Percentiles rank a stretch among this genome's conserved stretches.
Evolutionary conservation across 2,797 vertebrate species (phyloP).

Genomic region (Peromyscus nudipes): DNA sequence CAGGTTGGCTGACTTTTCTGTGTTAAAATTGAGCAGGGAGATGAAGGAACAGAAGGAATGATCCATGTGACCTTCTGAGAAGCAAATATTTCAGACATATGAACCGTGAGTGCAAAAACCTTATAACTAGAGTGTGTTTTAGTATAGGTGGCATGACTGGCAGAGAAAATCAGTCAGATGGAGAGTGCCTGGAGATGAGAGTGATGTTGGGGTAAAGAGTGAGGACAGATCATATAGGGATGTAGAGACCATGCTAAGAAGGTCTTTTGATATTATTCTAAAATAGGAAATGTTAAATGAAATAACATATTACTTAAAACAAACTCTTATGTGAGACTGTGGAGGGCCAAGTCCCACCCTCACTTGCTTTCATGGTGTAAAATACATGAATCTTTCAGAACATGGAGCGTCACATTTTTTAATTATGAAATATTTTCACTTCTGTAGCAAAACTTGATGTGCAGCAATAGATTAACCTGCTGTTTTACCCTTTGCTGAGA

Average conservation of each 20-base stretch:
- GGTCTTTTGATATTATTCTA: constrained; percentile 17
- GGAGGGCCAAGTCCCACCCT: background rate
- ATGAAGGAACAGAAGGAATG: background rate
- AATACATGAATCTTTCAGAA: constrained; percentile 40
- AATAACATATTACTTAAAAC: background rate
- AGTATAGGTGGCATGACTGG: background rate
- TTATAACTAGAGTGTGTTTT: background rate
- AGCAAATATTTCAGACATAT: background rate
- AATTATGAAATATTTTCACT: constrained; percentile 24
- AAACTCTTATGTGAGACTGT: background rate
- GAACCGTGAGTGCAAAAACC: background rate
- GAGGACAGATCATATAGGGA: background rate
- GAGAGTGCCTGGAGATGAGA: background rate
- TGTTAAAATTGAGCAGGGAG: background rate
- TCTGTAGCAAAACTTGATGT: constrained; percentile 17
- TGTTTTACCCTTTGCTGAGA: constrained; percentile 27
- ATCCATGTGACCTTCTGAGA: background rate
- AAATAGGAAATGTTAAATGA: background rate
- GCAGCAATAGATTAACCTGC: background rate
- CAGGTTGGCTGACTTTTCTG: constrained; percentile 33
- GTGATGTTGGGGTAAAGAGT: background rate
- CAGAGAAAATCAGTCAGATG: background rate
- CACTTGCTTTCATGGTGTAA: background rate
- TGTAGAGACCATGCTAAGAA: background rate
- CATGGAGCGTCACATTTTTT: background rate